Evolutionary conservation across 2,113 vertebrate genomes (phyloP).

Genomic region (Dryoscopus gambensis): DNA sequence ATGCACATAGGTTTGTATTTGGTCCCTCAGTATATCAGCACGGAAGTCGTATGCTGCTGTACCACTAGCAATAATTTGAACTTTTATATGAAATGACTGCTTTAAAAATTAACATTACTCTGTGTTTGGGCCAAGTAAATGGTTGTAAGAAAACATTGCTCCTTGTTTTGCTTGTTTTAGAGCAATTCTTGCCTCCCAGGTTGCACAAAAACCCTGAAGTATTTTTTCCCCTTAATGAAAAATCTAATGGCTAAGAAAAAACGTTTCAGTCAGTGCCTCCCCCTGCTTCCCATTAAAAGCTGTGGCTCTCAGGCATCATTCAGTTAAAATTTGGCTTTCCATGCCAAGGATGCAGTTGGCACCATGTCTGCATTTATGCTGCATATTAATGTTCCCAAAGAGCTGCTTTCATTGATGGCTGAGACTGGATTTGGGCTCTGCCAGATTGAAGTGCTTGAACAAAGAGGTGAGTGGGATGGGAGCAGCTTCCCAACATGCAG

Average conservation of each 20-base stretch:
- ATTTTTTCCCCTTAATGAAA: not conserved
- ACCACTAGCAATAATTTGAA: not conserved
- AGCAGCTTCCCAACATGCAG: not conserved
- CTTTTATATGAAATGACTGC: not conserved
- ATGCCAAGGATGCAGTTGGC: not conserved
- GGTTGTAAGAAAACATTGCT: not conserved
- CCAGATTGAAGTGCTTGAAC: not conserved
- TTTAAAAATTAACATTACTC: not conserved
- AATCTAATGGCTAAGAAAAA: not conserved
- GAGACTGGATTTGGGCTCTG: not conserved
- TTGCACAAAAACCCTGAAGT: not conserved
- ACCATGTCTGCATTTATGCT: not conserved
- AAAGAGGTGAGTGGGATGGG: not conserved
- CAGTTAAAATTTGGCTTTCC: not conserved
- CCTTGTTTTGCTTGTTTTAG: not conserved
- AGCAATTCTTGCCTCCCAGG: not conserved
- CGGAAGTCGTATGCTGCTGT: not conserved
- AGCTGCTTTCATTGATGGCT: not conserved
- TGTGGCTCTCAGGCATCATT: not conserved
- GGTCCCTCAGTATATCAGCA: not conserved
- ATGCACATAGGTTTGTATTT: not conserved
- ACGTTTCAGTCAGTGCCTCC: not conserved
- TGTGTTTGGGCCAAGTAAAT: not conserved
- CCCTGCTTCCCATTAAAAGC: not conserved
- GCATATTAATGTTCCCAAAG: not conserved